Conservation (phyloP, 64 coral and sea anemone genomes). For the Anthopleura sola region DNA sequence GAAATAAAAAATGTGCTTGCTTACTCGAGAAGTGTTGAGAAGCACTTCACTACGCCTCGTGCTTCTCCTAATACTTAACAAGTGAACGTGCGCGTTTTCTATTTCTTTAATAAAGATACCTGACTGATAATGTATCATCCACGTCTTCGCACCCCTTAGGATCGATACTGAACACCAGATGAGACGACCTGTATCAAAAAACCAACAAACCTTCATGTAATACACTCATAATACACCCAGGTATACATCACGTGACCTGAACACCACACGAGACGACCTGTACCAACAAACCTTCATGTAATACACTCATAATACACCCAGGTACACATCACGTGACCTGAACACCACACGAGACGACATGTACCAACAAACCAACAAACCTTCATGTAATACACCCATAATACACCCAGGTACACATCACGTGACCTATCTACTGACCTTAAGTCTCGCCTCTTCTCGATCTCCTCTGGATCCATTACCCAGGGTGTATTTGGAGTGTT, state of each 20-base stretch:
- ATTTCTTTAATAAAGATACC: constrained; percentile 36
- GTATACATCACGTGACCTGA: constrained; percentile 28
- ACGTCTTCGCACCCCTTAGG: constrained; percentile 96
- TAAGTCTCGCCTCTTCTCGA: constrained; percentile 63
- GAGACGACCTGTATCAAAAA: constrained; percentile 41
- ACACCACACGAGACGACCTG: constrained; percentile 72
- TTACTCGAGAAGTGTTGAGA: too few species aligned
- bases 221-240: not conserved
- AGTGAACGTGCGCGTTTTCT: too few species aligned
- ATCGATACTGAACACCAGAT: constrained; percentile 93
- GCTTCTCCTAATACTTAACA: too few species aligned
- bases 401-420: not conserved
- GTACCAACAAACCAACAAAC: not conserved
- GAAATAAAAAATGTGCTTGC: too few species aligned
- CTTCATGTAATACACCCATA: too few species aligned
- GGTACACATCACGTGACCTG: constrained; percentile 16
- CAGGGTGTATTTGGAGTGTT: constrained; percentile 61
- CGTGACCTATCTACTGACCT: constrained; percentile 41
- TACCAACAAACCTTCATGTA: not conserved
- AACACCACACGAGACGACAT: constrained; percentile 77
- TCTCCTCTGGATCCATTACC: constrained; percentile 61
- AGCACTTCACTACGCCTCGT: too few species aligned
- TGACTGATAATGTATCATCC: constrained; percentile 80
- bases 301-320: not conserved
- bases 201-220: not conserved